Base-by-base conservation (phyloP, 53 echinoderm and acorn worm species). In the Mesocentrotus franciscanus region DNA sequence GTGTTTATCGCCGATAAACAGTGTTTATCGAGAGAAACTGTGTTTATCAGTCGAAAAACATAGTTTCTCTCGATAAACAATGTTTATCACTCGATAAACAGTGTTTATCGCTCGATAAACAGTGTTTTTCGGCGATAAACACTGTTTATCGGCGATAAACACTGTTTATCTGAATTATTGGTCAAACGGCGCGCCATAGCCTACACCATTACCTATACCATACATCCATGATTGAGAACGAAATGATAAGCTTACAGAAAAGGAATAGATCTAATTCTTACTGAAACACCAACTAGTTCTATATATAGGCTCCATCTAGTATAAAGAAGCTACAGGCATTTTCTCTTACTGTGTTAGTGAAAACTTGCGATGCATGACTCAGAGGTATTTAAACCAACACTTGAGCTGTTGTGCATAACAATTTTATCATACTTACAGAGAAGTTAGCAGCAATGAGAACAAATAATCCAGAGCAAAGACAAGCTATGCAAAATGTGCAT, bases 391-490 rank as follows among this genome's bases (percentile, higher is more conserved):
- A 87, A 42, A 81, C 39, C 72, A 72, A n/a, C 72, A 64, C 11
- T 75, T 20, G 8, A n/a, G 27, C 27, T 49, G 49, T 34, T 12
- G 33, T 18, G 22, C 11, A 6, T 58, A 59, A 87, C 26, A 87
- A 58, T 58, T 84, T 3, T 26, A 87, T 58, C 57, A 57, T 87
- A 87, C 87, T 87, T 87, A 87, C 87, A 18, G n/a, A 87, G 58
- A 87, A n/a, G 87, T 55, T 87, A n/a, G 24, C 58, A n/a, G 57
- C 58, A 57, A 1, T 15, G 14, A 59, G 57, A 27, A 58, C 7
- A 58, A 13, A n/a, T 87, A 87, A 16, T 87, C 87, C 87, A 57
- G 49, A 56, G 56, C 10, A 20, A 58, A 57, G 29, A 20, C 84
- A 84, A 84, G 2, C 55, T 22, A 42, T 84, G 39, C 84, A 39